Evolutionary conservation across 2,797 vertebrate species (phyloP), one percentile per base, ranked within the genome.

Genomic region (Spinibarbus caldwelli): DNA sequence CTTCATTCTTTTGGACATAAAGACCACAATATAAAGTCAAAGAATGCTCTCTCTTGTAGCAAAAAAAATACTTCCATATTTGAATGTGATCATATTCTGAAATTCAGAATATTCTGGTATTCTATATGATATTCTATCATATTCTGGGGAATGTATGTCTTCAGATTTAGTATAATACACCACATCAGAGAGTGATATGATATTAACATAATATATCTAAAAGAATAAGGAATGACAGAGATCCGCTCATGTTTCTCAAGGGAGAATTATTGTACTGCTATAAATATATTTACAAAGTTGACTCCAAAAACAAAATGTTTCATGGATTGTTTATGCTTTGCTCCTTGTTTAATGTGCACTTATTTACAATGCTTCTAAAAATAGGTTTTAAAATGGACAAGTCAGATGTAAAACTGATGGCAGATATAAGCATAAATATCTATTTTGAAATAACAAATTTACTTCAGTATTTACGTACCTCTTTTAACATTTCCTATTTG

Each of bases 1-100:
- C 88, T 93, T 88, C 91, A 91, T 93, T 81, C 92, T 94, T 92
- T 88, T 93, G 93, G 94, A 95, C 88, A 80, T 78, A 82, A 85
- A 68, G 75, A 45, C 14, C 78, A 52, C 59, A 45, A 54, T 26
- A 29, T 45, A 57, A 45, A 4, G 23, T 47, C 73, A 84, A 84
- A 64, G 49, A 47, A 83, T 52, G 64, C 36, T 45, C 14, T 11
- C 36, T 47, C 9, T 14, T 14, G 62, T 12, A 31, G 64, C 62
- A 31, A 64, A 84, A 87, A 80, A 93, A 91, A 88, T n/a, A 86
- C 14, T 68, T 95, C 36, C 41, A 29, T 38, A 29, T 41, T 23
- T 62, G 11, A 31, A 75, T 52, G 12, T 29, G 10, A 23, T 57
- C 1, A 36, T 15, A 36, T 76, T 76, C 49, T 57, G 73, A 38